phyloP scores from a whole-genome alignment of 1,140 invertebrate species.

The Rhizoglyphus robini region DNA sequence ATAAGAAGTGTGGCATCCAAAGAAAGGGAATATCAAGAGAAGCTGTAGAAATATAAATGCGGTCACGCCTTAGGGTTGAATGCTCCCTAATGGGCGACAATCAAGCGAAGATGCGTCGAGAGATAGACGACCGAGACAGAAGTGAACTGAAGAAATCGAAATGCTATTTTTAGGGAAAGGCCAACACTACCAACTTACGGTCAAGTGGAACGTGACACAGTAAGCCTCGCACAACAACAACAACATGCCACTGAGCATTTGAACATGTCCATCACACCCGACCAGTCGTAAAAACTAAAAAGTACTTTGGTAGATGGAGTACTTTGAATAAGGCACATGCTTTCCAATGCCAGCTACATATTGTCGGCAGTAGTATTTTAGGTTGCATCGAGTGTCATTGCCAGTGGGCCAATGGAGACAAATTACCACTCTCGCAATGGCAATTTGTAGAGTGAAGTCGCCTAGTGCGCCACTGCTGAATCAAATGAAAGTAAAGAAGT shows the following conservation, averaged over 20 bases:
- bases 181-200: not conserved
- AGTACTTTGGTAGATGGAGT: no score
- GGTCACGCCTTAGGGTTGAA: constrained; percentile 9
- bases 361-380: no score
- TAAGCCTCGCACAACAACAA: not conserved
- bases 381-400: no score
- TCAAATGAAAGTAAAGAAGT: not conserved
- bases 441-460: no score
- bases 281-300: no score
- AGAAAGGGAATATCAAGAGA: not conserved
- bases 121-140: not conserved
- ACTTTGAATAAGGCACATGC: no score
- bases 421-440: no score
- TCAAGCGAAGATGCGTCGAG: not conserved
- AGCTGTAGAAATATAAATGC: not conserved
- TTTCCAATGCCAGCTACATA: no score
- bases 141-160: not conserved
- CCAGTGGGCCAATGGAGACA: no score
- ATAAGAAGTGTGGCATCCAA: not conserved
- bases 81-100: not conserved
- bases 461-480: no score
- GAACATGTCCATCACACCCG: no score
- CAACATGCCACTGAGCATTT: not conserved
- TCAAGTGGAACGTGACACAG: constrained; percentile 13
- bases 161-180: constrained; percentile 15